Conservation (phyloP, 2,113 vertebrate species). For the human region DNA sequence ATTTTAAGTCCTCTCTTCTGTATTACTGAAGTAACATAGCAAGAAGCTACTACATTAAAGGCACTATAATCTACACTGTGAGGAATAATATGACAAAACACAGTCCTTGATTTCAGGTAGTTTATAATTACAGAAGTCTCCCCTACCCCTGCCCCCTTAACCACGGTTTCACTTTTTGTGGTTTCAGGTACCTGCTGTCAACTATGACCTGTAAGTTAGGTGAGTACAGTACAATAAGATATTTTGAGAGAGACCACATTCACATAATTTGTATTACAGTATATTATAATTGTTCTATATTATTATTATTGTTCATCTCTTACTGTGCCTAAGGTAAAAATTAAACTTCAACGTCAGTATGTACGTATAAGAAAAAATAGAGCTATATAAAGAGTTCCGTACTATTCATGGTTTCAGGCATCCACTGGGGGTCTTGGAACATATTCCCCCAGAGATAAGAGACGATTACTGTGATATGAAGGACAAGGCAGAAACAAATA, state of each 20-base stretch:
- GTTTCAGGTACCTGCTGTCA: not conserved
- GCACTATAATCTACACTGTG: not conserved
- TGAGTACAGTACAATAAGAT: not conserved
- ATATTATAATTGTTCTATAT: not conserved
- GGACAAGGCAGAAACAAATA: not conserved
- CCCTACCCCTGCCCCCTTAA: not conserved
- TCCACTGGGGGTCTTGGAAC: not conserved
- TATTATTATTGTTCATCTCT: not conserved
- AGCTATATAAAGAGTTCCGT: not conserved
- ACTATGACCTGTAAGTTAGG: not conserved
- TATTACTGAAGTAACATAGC: not conserved
- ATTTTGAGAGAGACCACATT: not conserved
- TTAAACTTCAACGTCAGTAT: not conserved
- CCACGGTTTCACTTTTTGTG: not conserved
- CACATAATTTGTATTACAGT: not conserved
- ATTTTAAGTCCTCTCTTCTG: not conserved
- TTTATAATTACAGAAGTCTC: not conserved
- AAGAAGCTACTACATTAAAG: not conserved
- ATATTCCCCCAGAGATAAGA: not conserved
- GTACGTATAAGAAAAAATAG: not conserved
- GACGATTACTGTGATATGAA: not conserved
- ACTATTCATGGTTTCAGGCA: not conserved
- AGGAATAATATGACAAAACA: not conserved
- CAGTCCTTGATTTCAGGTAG: not conserved
- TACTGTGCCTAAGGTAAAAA: not conserved